phyloP scores from a whole-genome alignment of 2,888 invertebrate species.

The Parnassius smintheus region DNA sequence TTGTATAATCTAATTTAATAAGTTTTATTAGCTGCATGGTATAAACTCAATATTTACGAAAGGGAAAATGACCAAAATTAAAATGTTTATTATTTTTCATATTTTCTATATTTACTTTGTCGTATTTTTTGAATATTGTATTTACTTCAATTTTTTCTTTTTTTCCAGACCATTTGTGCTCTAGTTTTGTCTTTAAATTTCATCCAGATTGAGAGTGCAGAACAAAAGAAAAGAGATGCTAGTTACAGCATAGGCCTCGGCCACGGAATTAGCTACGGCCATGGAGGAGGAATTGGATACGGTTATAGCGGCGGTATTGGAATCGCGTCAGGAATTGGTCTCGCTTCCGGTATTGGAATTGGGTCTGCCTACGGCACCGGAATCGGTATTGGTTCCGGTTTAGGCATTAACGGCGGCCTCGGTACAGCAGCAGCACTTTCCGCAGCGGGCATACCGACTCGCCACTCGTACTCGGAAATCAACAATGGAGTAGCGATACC shows the following conservation, averaged over 20 bases:
- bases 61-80: background rate
- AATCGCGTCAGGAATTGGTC: background rate
- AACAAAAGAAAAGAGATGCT: constrained; percentile 42
- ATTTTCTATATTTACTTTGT: constrained; percentile 1
- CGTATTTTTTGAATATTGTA: background rate
- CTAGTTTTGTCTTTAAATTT: constrained; percentile 35
- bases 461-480: constrained; percentile 66
- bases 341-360: constrained; percentile 1
- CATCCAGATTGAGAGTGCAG: constrained; percentile 30
- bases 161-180: constrained; percentile 48
- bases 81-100: background rate
- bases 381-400: constrained; percentile 1
- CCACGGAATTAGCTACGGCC: constrained; percentile 20
- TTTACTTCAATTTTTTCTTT: background rate
- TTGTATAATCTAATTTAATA: no score
- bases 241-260: constrained; percentile 20
- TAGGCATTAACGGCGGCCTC: constrained; percentile 18
- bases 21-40: no score
- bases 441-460: constrained; percentile 47
- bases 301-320: constrained; percentile 21
- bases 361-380: constrained; percentile 2
- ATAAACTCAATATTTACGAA: no score
- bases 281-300: constrained; percentile 4
- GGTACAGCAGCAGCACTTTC: constrained; percentile 20
- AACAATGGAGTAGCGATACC: constrained; percentile 76